Base-by-base conservation (phyloP, 2,888 invertebrate genomes). In the Aspidapion aeneum region DNA sequence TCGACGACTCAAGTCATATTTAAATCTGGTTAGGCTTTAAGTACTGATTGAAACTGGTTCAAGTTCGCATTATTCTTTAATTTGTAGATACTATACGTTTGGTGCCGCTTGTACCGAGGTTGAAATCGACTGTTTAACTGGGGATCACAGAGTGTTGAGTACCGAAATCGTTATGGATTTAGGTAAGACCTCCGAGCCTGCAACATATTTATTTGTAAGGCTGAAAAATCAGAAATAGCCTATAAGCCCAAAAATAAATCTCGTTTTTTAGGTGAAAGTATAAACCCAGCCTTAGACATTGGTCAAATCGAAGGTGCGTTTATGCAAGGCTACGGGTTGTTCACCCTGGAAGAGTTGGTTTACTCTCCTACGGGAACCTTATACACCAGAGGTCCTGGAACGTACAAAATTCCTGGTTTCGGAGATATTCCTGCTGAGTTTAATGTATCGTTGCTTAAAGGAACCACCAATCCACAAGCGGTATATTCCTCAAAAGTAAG, bases 111-210 rank as follows among this genome's bases (percentile, higher is more conserved):
- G 91, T 70, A 88, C 92, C 0, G 93, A 94, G 77, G 96, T 96
- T 1, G 96, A 96, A 84, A 89, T 97, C 20, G 96, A 97, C 79
- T 95, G 95, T 71, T 83, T 97, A 1, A 96, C 96, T 20, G 97
- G 97, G 5, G 96, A 97, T 75, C 96, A 97, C 79, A 88, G 90
- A 82, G 90, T 96, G 1, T 79, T 94, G 48, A 85, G 91, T 73
- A 91, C 93, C 0, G 96, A 98, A 74, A 96, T 98, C 71, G 96
- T 98, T 0, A 97, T 98, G 97, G 98, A 98, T 81, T 85, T 98
- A 70, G 97, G 78, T 75, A 70, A 62, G 54, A 55, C n/a, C n/a
- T n/a, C n/a, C n/a, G n/a, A n/a, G n/a, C n/a, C n/a, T n/a, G n/a
- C n/a, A n/a, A n/a, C n/a, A n/a, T n/a, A n/a, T n/a, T n/a, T n/a